Evolutionary conservation across 1,140 invertebrate genomes (phyloP), one percentile per base, ranked within the genome.

Genomic region (Xylocopa sonorina): DNA sequence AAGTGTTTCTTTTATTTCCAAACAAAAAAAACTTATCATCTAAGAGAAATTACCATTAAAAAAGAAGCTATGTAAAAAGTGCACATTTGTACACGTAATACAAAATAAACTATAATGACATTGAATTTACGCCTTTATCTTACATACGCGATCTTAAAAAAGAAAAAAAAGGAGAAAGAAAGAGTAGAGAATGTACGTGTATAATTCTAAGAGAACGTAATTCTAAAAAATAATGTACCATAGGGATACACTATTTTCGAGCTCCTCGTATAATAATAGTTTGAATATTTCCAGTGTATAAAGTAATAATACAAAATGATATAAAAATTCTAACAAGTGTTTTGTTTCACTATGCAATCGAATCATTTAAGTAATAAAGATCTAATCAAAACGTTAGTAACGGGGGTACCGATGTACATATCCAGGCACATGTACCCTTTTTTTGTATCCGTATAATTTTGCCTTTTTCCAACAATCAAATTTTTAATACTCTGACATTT

Each of bases 231-330:
- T 71, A 73, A 81, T 66, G 64, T 81, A 60, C 71, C 81, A 83
- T 64, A 87, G 73, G 84, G 77, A 86, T 78, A 83, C 84, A 86
- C 68, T 51, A 79, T 87, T 87, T 87, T 87, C 77, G 62, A 82
- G 64, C 66, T 77, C 64, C 34, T 82, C 76, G 27, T 69, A 79
- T 71, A 76, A 86, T 83, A 78, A 81, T 84, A 84, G 69, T 80
- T 78, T 83, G 58, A 83, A 83, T 88, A 87, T 85, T 82, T 83
- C 85, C 82, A 86, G 68, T 55, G 74, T 88, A 88, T 60, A 87
- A n/a, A 87, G 69, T 88, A 88, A 88, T 88, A 88, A 88, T 88
- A 88, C 81, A 88, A 88, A 88, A 88, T 78, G 67, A 86, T 88
- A 88, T 68, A 84, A 84, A n/a, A 85, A 85, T 87, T 85, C 62